Evolutionary conservation across 2,888 invertebrate species (phyloP).

Genomic region (Drosophila aldrichi): DNA sequence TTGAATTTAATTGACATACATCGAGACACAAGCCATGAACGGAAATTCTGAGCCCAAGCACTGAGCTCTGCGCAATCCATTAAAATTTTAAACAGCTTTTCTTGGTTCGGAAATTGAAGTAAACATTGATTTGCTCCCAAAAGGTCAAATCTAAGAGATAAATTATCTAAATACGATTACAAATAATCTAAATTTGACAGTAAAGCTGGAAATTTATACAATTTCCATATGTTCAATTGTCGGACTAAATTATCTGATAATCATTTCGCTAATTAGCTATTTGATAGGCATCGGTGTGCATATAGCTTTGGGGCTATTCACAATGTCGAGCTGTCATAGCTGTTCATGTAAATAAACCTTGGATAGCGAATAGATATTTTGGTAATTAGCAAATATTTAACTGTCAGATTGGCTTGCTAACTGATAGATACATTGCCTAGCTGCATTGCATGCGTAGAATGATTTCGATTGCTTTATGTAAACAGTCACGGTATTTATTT

Average conservation of each 20-base stretch:
- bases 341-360: too few species aligned
- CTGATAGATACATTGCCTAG: neutral
- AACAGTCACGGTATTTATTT: too few species aligned
- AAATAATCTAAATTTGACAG: neutral
- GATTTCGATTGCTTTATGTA: too few species aligned
- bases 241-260: neutral
- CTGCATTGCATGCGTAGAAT: neutral
- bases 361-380: neutral
- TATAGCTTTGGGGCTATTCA: neutral
- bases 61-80: slow-evolving; percentile 13
- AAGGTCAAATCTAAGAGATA: slow-evolving; percentile 20
- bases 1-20: slow-evolving; percentile 71
- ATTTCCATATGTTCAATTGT: neutral
- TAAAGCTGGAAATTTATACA: neutral
- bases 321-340: neutral
- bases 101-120: slow-evolving; percentile 9
- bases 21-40: slow-evolving; percentile 18
- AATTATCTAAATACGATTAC: slow-evolving; percentile 1
- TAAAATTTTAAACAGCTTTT: slow-evolving; percentile 26
- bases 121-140: slow-evolving; percentile 27
- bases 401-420: neutral
- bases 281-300: neutral
- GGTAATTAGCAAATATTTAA: neutral
- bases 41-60: slow-evolving; percentile 16
- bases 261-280: neutral